phyloP scores from a whole-genome alignment of 2,888 invertebrate genomes.

The Acrocera orbiculus region DNA sequence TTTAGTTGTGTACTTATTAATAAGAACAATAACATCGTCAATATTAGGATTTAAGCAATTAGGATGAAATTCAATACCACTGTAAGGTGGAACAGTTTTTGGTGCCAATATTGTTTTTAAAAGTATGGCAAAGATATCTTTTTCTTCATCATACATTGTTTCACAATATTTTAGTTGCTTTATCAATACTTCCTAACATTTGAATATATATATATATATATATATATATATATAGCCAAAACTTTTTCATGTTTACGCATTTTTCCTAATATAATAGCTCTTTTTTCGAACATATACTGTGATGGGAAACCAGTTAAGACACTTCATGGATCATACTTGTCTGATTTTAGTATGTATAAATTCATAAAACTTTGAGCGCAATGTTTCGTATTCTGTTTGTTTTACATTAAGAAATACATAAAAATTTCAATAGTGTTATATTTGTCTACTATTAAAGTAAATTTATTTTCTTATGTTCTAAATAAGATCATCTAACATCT shows the following conservation, averaged over 20 bases:
- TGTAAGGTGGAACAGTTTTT: slow-evolving; percentile 25
- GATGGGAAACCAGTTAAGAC: slow-evolving; percentile 74
- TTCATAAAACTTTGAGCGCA: too few species aligned
- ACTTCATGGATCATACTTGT: slow-evolving; percentile 68
- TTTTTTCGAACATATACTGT: slow-evolving; percentile 73
- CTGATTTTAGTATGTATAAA: slow-evolving; percentile 68
- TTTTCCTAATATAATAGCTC: slow-evolving; percentile 84
- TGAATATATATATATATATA: too few species aligned
- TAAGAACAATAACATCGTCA: slow-evolving; percentile 57
- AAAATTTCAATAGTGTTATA: too few species aligned
- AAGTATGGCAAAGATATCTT: slow-evolving; percentile 22
- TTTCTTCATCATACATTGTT: slow-evolving; percentile 39
- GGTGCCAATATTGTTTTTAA: slow-evolving; percentile 36
- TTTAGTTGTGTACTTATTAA: slow-evolving; percentile 68
- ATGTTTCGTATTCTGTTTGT: too few species aligned
- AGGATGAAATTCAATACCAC: slow-evolving; percentile 33
- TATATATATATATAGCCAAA: slow-evolving; percentile 78
- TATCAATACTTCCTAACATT: slow-evolving; percentile 63
- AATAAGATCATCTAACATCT: slow-evolving; percentile 85
- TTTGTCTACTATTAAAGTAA: background rate
- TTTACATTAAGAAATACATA: too few species aligned
- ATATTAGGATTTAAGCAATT: slow-evolving; percentile 54
- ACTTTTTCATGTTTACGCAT: slow-evolving; percentile 84
- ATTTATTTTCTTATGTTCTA: slow-evolving; percentile 51
- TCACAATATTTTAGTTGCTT: slow-evolving; percentile 77